These are phyloP conservation scores for Hybognathus amarus DNA, from an alignment of 2,797 vertebrate species.

Conservation along the genomic window DNA sequence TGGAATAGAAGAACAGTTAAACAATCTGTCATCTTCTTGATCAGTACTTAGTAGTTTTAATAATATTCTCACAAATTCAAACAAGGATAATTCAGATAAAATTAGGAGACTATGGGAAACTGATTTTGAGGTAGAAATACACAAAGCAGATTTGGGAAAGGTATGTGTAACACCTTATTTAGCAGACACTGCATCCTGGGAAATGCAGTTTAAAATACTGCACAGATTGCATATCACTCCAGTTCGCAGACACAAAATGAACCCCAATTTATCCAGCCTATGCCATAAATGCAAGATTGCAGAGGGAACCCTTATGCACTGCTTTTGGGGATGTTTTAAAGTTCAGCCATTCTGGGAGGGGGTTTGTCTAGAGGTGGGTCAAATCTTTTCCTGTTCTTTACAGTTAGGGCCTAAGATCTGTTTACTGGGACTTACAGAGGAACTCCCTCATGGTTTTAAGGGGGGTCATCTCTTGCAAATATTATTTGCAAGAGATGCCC, in stretches of 20 bases:
- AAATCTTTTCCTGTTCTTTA: too few species aligned
- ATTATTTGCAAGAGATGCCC: too few species aligned
- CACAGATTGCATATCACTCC: too few species aligned
- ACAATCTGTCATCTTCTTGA: background rate
- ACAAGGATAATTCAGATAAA: background rate
- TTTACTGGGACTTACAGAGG: too few species aligned
- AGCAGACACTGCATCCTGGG: too few species aligned
- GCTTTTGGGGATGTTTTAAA: background rate
- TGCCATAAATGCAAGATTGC: background rate
- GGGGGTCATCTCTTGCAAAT: too few species aligned
- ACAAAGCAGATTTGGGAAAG: too few species aligned
- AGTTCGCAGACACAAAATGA: too few species aligned
- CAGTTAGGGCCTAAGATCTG: background rate
- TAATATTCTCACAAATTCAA: background rate
- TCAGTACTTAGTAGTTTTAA: background rate
- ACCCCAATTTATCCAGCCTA: too few species aligned
- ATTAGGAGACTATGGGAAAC: background rate
- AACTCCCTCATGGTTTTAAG: background rate
- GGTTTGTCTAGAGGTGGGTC: background rate
- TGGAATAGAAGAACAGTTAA: background rate
- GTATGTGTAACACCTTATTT: too few species aligned
- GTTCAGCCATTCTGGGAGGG: background rate
- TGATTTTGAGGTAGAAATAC: too few species aligned
- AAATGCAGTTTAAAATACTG: too few species aligned
- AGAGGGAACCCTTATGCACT: background rate